Conservation (phyloP, 2,888 invertebrate genomes). For the Gryllus longicercus region DNA sequence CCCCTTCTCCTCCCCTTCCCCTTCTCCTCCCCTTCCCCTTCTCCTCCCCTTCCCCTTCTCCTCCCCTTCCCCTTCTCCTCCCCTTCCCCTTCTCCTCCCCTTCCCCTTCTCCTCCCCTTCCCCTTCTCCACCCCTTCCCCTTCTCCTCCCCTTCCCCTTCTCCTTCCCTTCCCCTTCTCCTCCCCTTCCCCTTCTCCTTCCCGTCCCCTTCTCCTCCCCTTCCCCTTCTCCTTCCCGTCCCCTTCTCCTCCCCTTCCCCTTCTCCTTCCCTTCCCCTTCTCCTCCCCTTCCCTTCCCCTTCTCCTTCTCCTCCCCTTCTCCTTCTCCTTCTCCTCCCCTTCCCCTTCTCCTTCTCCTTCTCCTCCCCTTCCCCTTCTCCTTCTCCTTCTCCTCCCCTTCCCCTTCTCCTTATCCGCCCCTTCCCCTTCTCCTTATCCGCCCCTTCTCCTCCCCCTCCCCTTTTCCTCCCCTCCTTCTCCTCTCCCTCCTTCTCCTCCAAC, state of each 20-base stretch:
- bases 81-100: too few species aligned
- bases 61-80: too few species aligned
- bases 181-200: too few species aligned
- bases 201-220: constrained; percentile 4
- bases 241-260: constrained; percentile 22
- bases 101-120: too few species aligned
- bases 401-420: background rate
- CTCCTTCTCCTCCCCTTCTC: constrained; percentile 26
- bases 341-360: constrained; percentile 4
- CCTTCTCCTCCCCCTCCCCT: constrained; percentile 4
- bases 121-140: too few species aligned
- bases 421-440: constrained; percentile 28
- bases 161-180: too few species aligned
- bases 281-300: constrained; percentile 31
- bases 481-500: background rate
- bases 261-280: constrained; percentile 32
- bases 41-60: too few species aligned
- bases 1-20: background rate
- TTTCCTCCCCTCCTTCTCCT: constrained; percentile 23
- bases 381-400: background rate
- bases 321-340: constrained; percentile 23
- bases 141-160: too few species aligned
- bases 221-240: constrained; percentile 25
- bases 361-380: background rate
- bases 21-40: too few species aligned